Percentiles rank a stretch among this genome's conserved stretches.
phyloP scores from a whole-genome alignment of 2,113 vertebrate genomes.

The Mandrillus leucophaeus region DNA sequence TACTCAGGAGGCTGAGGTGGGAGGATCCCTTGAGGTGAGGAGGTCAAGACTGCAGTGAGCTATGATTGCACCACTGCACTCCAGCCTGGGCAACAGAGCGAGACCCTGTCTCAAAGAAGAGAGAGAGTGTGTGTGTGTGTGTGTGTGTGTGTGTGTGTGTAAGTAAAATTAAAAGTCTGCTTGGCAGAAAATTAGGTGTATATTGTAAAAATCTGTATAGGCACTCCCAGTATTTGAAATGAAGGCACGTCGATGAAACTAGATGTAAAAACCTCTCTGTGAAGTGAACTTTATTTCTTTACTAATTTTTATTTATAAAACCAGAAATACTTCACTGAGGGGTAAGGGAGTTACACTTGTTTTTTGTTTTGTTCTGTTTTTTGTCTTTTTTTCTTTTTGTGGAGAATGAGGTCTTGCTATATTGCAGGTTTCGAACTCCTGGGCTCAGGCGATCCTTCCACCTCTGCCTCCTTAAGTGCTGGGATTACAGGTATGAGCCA shows the following conservation, averaged over 20 bases:
- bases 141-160: too few species aligned
- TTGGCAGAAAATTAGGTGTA: conserved; percentile 9
- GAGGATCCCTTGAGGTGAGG: background rate
- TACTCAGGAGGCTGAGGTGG: background rate
- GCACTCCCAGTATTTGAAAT: background rate
- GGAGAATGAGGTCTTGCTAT: too few species aligned
- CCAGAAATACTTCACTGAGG: background rate
- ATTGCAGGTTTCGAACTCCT: background rate
- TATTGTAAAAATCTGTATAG: conserved; percentile 1
- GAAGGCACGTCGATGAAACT: conserved; percentile 1
- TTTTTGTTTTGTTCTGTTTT: too few species aligned
- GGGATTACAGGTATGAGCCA: background rate
- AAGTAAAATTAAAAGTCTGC: background rate
- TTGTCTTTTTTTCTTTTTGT: too few species aligned
- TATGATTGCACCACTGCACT: background rate
- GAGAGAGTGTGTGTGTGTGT: too few species aligned
- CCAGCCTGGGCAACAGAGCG: background rate
- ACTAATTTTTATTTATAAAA: conserved; percentile 38
- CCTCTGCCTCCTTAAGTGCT: background rate
- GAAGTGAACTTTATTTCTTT: background rate
- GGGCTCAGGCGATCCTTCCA: background rate
- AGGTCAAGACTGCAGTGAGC: background rate
- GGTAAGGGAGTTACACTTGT: background rate
- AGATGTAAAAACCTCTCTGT: conserved; percentile 13
- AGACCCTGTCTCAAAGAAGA: background rate